Base-by-base conservation (phyloP, 2,888 invertebrate species). In the Mallateleia sp. region DNA sequence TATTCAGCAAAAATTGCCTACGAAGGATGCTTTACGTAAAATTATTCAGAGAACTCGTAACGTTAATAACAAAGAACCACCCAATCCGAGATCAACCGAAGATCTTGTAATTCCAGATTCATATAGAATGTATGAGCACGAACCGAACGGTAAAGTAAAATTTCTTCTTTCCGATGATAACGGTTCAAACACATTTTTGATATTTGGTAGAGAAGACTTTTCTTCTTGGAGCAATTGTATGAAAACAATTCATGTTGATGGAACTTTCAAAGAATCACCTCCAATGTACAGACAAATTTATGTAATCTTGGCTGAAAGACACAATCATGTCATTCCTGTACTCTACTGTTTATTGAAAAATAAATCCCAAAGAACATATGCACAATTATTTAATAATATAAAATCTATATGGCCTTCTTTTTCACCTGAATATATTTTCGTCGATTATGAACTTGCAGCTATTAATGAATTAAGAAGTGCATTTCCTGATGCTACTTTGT, bases 231-330 rank as follows among this genome's bases (percentile, higher is more conserved):
- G 32, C 20, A 32, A 15, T n/a, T 32, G 7, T 18, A 58, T 58
- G 58, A 32, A 28, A 58, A n/a, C 28, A 3, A 18, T 58, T 25
- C 18, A 32, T n/a, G 20, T 58, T 1, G 58, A 58, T 58, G 58
- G 62, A 62, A 64, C 64, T n/a, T 64, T 64, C n/a, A 64, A 64
- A 64, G 64, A 64, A 64, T 6, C 45, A 25, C 64, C 64, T 25
- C 64, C 64, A 25, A n/a, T 45, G 11, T 64, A 45, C 20, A 9
- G n/a, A 20, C 45, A 64, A 64, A 22, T 64, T 25, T 64, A 25
- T 45, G 64, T 64, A 20, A 45, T 64, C 8, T 25, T 24, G 1
- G 20, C 32, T 62, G 60, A 62, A 24, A n/a, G 42, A 42, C 38
- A 62, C n/a, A 22, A 24, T 15, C 22, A 22, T n/a, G 18, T 18